phyloP scores from a whole-genome alignment of 64 coral and sea anemone genomes.

The Porites lutea region DNA sequence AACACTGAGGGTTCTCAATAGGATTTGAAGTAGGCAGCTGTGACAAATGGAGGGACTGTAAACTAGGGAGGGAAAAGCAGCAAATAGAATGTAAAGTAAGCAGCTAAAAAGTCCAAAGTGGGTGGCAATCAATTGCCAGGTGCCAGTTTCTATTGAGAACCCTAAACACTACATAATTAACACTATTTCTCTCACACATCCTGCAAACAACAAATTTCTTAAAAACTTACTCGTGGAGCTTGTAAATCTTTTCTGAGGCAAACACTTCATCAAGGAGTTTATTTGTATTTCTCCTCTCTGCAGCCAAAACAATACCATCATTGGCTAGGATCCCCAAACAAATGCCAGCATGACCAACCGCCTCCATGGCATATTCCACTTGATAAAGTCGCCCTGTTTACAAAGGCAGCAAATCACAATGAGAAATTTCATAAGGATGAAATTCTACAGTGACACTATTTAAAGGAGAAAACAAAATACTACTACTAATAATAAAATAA shows the following conservation, averaged over 20 bases:
- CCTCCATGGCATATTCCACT: constrained; percentile 99
- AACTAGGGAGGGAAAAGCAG: too few species aligned
- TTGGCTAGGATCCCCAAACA: constrained; percentile 97
- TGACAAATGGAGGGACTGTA: too few species aligned
- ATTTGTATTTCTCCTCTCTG: constrained; percentile 96
- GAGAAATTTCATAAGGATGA: too few species aligned
- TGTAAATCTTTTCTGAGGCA: constrained; percentile 99
- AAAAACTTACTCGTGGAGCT: constrained; percentile 93
- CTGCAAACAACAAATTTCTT: neutral
- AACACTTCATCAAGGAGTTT: constrained; percentile 98
- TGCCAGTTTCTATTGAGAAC: too few species aligned
- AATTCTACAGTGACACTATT: too few species aligned
- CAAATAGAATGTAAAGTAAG: too few species aligned
- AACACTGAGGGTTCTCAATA: too few species aligned
- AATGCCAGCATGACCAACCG: constrained; percentile 95
- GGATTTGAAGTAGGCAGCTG: too few species aligned
- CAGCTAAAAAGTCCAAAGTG: too few species aligned
- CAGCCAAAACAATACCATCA: constrained; percentile 94
- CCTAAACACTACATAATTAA: neutral
- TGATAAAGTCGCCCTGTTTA: constrained; percentile 92
- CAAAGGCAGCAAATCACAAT: neutral
- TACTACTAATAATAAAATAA: too few species aligned
- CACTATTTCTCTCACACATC: neutral
- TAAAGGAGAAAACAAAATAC: too few species aligned
- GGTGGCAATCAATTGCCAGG: too few species aligned